Evolutionary conservation across 2,797 vertebrate genomes (phyloP), one percentile per base, ranked within the genome.

Genomic region (Siniperca undulata): DNA sequence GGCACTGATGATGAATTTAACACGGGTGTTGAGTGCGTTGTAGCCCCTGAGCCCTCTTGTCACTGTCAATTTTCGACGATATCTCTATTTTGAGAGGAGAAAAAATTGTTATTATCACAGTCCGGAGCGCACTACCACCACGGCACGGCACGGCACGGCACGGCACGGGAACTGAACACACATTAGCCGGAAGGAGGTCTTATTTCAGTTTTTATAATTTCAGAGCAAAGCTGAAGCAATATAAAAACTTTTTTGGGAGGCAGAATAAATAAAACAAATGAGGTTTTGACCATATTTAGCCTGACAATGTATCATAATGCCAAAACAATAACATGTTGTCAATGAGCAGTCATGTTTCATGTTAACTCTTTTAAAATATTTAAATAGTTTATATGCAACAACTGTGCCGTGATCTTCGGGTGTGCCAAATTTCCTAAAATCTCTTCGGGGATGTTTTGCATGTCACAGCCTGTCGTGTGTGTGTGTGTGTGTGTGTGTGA

Each of bases 51-150:
- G 97, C 97, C 97, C 97, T 97, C 97, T 96, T 98, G 98, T 99
- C 97, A 97, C 96, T 98, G 97, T 97, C 97, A 98, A 98, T 98
- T 98, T 98, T 96, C 95, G 92, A 93, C 94, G 97, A 99, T 98
- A 98, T 98, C 97, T 99, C 96, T 97, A 98, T 99, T 98, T 97
- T 97, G 95, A 91, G 88, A 92, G 93, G 94, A 95, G 78, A 44
- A 44, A 93, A n/a, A 46, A 95, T 96, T 97, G 95, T 97, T 96
- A 93, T 22, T 42, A 94, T 95, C 90, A 94, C 93, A 95, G 95
- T 94, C 6, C 42, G 91, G 86, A 94, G 95, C 93, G 95, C 94
- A 93, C 93, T 95, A 93, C 90, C 91, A 91, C n/a, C 24, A 27
- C 38, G 16, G 91, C 66, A 79, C 88, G 40, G 93, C 24, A 27